Evolutionary conservation across 2,113 vertebrate genomes (phyloP).

Genomic region (Pteronura brasiliensis): DNA sequence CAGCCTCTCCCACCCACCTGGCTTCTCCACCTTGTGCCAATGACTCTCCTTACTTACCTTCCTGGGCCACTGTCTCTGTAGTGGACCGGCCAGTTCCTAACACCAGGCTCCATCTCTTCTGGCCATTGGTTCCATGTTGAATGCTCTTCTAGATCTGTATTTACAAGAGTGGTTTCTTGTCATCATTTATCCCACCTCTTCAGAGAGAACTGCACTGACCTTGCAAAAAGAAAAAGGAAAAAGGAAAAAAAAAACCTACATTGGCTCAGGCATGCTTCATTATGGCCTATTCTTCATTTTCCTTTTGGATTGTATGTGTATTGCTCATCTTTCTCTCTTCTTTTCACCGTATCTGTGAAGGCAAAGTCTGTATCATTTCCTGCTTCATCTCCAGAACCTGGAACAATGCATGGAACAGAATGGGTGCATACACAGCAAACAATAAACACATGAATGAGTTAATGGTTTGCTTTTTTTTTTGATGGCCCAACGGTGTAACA

Average conservation of each 20-base stretch:
- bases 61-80: background rate
- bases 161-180: background rate
- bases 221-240: background rate
- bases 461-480: background rate
- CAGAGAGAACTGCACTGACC: background rate
- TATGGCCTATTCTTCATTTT: background rate
- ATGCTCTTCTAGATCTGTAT: background rate
- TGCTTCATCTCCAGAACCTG: background rate
- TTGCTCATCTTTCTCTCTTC: background rate
- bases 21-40: background rate
- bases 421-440: no score
- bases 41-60: background rate
- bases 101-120: background rate
- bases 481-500: background rate
- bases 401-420: background rate
- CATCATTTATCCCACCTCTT: background rate
- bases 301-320: background rate
- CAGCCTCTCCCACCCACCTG: background rate
- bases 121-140: background rate
- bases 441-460: background rate
- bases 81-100: no score
- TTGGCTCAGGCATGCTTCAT: fast-evolving
- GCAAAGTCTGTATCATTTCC: background rate
- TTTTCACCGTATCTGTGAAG: background rate
- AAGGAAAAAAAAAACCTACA: no score